These are phyloP conservation scores for Agapornis canus DNA, from an alignment of 2,797 vertebrate species.

Conservation along the genomic window DNA sequence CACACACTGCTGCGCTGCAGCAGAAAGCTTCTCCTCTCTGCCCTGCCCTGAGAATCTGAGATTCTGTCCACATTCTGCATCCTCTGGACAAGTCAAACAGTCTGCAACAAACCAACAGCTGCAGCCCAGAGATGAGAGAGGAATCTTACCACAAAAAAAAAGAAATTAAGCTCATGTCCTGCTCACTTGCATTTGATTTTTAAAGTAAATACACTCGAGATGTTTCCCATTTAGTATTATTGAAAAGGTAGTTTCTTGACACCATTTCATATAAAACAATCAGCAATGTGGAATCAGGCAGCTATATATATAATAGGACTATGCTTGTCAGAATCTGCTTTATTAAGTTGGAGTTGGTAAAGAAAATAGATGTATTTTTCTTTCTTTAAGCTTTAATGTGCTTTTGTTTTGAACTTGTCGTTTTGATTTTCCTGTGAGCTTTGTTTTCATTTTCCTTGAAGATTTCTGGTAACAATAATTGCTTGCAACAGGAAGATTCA, in stretches of 20 bases:
- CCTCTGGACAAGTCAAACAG: slow-evolving; percentile 7
- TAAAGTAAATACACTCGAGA: not conserved
- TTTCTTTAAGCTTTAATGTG: slow-evolving; percentile 30
- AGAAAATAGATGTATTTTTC: not conserved
- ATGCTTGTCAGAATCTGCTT: slow-evolving; percentile 45
- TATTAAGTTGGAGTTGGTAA: slow-evolving; percentile 43
- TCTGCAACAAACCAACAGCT: not conserved
- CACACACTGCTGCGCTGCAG: not conserved
- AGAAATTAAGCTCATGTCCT: not conserved
- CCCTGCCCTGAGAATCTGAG: not conserved
- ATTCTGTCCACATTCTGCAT: not conserved
- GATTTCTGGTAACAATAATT: slow-evolving; percentile 54
- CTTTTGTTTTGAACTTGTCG: slow-evolving; percentile 61
- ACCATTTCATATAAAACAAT: not conserved
- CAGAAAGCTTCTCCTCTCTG: not conserved
- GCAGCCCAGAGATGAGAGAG: not conserved
- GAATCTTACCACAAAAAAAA: not conserved
- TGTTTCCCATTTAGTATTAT: not conserved
- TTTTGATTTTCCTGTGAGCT: slow-evolving; percentile 57
- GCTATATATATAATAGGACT: not conserved
- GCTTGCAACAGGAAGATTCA: slow-evolving; percentile 57
- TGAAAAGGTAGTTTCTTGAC: not conserved
- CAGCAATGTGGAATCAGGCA: not conserved
- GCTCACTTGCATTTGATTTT: slow-evolving; percentile 25
- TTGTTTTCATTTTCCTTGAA: slow-evolving; percentile 62